Percentiles rank a stretch among this genome's conserved stretches.
Conservation (phyloP, 2,113 vertebrate species). For the Scatophagus argus region DNA sequence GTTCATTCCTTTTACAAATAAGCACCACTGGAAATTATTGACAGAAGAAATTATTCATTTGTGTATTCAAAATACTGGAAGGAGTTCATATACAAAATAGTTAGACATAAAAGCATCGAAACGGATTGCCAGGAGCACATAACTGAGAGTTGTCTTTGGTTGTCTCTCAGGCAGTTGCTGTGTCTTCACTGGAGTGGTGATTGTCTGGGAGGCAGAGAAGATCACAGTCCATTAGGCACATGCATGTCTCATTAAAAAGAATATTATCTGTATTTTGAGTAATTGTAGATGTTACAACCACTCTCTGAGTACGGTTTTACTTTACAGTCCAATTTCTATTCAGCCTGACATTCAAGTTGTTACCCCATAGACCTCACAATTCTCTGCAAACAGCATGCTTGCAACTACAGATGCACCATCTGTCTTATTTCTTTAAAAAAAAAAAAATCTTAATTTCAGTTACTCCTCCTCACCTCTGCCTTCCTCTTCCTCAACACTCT, state of each 20-base stretch:
- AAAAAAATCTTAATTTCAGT: background rate
- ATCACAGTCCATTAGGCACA: background rate
- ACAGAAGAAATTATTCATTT: slow-evolving; percentile 31
- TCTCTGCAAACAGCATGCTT: background rate
- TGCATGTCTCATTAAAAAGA: slow-evolving; percentile 19
- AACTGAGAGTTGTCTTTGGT: background rate
- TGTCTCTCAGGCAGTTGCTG: slow-evolving; percentile 13
- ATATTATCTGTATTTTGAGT: slow-evolving; percentile 19
- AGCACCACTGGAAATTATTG: slow-evolving; percentile 9
- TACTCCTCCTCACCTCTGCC: slow-evolving; percentile 62
- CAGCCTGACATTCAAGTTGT: slow-evolving; percentile 34
- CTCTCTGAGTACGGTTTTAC: slow-evolving; percentile 15
- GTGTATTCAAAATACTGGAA: slow-evolving; percentile 47
- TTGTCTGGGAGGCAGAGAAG: slow-evolving; percentile 53
- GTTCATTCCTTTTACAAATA: slow-evolving; percentile 4
- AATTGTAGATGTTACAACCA: background rate
- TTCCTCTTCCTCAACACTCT: slow-evolving; percentile 62
- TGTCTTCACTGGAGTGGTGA: slow-evolving; percentile 46
- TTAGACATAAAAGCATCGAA: slow-evolving; percentile 17
- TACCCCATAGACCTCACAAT: background rate
- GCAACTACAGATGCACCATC: background rate
- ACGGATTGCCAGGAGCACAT: slow-evolving; percentile 17
- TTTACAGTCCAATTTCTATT: slow-evolving; percentile 27
- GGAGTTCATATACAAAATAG: slow-evolving; percentile 35
- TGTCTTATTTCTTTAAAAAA: background rate